Evolutionary conservation across 2,888 invertebrate species (phyloP).

Genomic region (Mimumesa dahlbomi): DNA sequence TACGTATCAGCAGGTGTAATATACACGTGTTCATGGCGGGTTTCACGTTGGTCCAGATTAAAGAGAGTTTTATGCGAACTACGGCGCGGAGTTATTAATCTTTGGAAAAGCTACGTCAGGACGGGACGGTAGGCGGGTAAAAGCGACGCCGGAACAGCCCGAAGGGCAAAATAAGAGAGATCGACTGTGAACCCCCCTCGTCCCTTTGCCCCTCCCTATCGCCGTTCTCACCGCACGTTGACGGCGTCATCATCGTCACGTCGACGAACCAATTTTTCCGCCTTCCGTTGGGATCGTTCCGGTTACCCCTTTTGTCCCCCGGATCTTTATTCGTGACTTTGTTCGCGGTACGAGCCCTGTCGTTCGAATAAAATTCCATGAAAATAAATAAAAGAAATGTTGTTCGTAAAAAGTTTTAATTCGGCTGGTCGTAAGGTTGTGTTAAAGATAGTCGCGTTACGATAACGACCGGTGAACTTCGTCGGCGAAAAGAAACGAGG

Average conservation of each 20-base stretch:
- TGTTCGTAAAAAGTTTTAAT: slow-evolving; percentile 13
- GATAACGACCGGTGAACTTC: neutral
- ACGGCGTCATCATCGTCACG: slow-evolving; percentile 56
- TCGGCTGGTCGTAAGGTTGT: slow-evolving; percentile 10
- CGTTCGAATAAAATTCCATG: too few species aligned
- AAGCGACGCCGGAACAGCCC: slow-evolving; percentile 34
- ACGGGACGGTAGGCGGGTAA: slow-evolving; percentile 10
- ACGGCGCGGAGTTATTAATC: slow-evolving; percentile 70
- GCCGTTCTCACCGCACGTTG: slow-evolving; percentile 29
- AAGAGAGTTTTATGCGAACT: slow-evolving; percentile 71
- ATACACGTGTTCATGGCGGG: slow-evolving; percentile 48
- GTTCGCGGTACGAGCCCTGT: too few species aligned
- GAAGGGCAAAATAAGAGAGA: slow-evolving; percentile 37
- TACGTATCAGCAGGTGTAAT: slow-evolving; percentile 44
- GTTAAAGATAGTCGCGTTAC: too few species aligned
- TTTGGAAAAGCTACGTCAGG: slow-evolving; percentile 62
- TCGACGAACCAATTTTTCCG: slow-evolving; percentile 48
- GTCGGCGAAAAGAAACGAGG: neutral
- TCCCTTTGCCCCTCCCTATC: neutral
- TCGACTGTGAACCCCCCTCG: slow-evolving; percentile 28
- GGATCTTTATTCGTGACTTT: neutral
- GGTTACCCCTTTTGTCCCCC: neutral
- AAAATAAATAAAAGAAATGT: slow-evolving; percentile 1
- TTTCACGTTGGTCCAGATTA: slow-evolving; percentile 67
- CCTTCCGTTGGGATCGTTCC: neutral